Evolutionary conservation across 2,888 invertebrate genomes (phyloP).

Genomic region (Epinotia demarniana): DNA sequence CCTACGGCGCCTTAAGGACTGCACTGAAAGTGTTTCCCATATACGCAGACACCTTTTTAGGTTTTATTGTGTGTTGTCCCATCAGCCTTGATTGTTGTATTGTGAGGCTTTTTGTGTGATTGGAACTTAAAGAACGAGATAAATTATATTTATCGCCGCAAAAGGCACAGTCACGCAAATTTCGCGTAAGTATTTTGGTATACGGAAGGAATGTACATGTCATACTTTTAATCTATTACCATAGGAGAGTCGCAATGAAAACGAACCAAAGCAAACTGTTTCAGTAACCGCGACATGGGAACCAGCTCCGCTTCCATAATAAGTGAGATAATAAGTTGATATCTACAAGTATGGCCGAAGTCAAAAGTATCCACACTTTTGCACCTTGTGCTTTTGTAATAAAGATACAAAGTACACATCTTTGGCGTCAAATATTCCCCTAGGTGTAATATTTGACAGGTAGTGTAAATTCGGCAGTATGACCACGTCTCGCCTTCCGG

Average conservation of each 20-base stretch:
- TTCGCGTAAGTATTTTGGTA: not conserved
- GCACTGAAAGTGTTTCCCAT: not conserved
- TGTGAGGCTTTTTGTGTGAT: not conserved
- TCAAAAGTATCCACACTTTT: not conserved
- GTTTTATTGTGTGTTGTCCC: not conserved
- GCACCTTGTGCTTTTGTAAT: conserved; percentile 1
- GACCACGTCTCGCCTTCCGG: conserved; percentile 37
- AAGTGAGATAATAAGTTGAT: not conserved
- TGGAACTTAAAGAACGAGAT: not conserved
- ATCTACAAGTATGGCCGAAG: not conserved
- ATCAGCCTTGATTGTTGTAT: not conserved
- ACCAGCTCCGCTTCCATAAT: not conserved
- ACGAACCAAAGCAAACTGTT: not conserved
- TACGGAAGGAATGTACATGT: not conserved
- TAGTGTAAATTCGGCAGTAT: conserved; percentile 33
- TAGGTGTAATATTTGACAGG: conserved; percentile 16
- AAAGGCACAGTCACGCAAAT: not conserved
- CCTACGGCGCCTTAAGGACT: no score
- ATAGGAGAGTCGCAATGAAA: not conserved
- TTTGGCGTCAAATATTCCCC: not conserved
- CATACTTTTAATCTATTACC: not conserved
- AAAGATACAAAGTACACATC: not conserved
- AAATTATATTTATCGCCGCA: not conserved
- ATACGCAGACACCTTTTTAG: not conserved
- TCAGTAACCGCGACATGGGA: not conserved